Percentiles rank a stretch among this genome's conserved stretches.
phyloP scores from a whole-genome alignment of 2,113 vertebrate species.

The Otis tarda region DNA sequence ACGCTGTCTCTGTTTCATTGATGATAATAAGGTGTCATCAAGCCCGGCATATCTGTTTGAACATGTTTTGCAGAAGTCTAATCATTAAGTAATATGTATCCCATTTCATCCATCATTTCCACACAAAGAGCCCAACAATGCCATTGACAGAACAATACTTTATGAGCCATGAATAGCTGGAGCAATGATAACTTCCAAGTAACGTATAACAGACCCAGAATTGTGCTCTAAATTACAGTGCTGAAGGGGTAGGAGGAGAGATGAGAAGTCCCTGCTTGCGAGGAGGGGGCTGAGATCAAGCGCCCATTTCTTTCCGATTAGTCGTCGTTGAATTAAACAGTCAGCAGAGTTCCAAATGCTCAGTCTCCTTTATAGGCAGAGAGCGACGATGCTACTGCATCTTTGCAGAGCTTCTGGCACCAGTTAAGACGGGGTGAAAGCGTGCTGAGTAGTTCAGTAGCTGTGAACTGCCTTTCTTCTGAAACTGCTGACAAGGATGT shows the following conservation, averaged over 20 bases:
- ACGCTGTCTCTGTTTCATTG: slow-evolving; percentile 12
- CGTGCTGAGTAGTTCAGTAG: background rate
- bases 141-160: slow-evolving; percentile 37
- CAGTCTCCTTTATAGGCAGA: background rate
- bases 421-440: background rate
- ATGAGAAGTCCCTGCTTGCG: background rate
- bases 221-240: background rate
- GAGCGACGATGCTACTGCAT: background rate
- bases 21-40: slow-evolving; percentile 53
- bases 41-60: slow-evolving; percentile 51
- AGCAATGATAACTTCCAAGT: slow-evolving; percentile 13
- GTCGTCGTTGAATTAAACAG: background rate
- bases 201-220: background rate
- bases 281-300: background rate
- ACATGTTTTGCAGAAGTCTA: slow-evolving; percentile 50
- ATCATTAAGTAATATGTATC: slow-evolving; percentile 53
- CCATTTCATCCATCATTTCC: slow-evolving; percentile 41
- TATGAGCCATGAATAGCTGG: slow-evolving; percentile 41
- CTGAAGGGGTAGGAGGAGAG: background rate
- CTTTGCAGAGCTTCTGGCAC: background rate
- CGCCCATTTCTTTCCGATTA: background rate
- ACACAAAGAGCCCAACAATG: background rate
- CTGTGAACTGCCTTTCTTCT: background rate
- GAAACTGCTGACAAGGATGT: background rate
- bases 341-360: background rate